Evolutionary conservation across 2,888 invertebrate species (phyloP), one percentile per base, ranked within the genome.

Genomic region (Drosophila koepferae): DNA sequence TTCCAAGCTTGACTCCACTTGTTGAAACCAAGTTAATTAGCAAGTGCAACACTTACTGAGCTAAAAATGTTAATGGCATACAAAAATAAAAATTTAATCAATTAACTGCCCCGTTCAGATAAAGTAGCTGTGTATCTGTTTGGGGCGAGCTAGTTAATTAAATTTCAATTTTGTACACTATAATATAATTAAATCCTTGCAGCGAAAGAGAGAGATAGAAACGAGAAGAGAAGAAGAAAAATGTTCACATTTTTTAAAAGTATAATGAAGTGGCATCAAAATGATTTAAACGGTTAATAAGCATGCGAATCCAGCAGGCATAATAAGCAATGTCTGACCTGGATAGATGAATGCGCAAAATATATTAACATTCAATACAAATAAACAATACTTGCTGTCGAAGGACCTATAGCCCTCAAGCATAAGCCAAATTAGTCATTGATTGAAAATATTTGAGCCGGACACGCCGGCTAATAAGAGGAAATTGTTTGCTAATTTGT

Each of bases 401-500:
- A 16, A 20, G 28, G 41, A 18, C 12, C 8, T 14, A 3, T 40
- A 12, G 48, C 16, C 54, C 46, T 31, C 10, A 23, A 49, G 53
- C 64, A 46, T 31, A n/a, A 41, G 23, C 16, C n/a, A 41, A 56
- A 63, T 49, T 78, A 63, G 71, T 51, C 69, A 82, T 71, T 84
- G 82, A 85, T 85, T 72, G 72, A 80, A 87, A 86, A 64, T 75
- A 77, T 87, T 69, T 71, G 67, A 70, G 53, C 64, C 80, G 44
- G 58, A 61, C 64, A 61, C 64, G 14, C 54, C 54, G 55, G 76
- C 81, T 86, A 79, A 86, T 86, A 86, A 77, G 69, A 72, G 70
- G 63, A 72, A 84, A 89, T 89, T 89, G 82, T 84, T 86, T 89
- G 71, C 85, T 84, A 84, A 89, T 89, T 86, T 89, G 70, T 70